A percentile compares a stretch with the other conserved stretches of the same genome.
Evolutionary conservation across 2,113 vertebrate genomes (phyloP).

Genomic region (Limnothrissa miodon): DNA sequence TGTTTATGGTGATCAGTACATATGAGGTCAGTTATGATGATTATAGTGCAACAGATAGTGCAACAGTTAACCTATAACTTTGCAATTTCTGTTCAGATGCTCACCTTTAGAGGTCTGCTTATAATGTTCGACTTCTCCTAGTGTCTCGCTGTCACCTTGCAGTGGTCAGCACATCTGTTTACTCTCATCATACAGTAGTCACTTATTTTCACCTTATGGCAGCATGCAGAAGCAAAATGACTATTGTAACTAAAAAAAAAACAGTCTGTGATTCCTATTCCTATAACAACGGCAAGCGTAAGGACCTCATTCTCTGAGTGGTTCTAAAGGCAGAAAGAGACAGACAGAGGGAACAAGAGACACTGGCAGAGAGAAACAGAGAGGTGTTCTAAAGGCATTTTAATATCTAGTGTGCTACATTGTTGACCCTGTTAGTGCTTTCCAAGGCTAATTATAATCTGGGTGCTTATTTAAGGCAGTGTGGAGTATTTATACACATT

Average conservation of each 20-base stretch:
- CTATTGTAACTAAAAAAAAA: too few relatives aligned
- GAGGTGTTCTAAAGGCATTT: slow-evolving; percentile 23
- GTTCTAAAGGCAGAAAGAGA: too few relatives aligned
- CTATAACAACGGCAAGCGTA: background rate
- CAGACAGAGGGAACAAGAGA: background rate
- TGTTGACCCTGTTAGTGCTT: slow-evolving; percentile 69
- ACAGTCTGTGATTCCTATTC: background rate
- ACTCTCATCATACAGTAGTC: background rate
- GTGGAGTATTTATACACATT: slow-evolving; percentile 70
- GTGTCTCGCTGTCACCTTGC: background rate
- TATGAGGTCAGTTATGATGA: background rate
- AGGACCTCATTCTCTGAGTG: background rate
- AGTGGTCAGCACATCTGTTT: background rate
- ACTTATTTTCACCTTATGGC: background rate
- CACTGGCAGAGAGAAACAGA: too few relatives aligned
- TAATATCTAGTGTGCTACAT: slow-evolving; percentile 72
- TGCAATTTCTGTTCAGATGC: background rate
- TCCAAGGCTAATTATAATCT: slow-evolving; percentile 71
- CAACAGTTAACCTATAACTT: background rate
- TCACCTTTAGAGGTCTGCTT: background rate
- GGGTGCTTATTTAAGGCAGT: slow-evolving; percentile 64
- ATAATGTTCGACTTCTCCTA: background rate
- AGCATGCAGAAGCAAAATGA: background rate
- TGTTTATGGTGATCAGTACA: background rate
- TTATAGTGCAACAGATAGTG: too few relatives aligned